A percentile compares a stretch with the other conserved stretches of the same genome.
These are phyloP conservation scores for Nerophis lumbriciformis DNA, from an alignment of 2,113 vertebrate genomes.

Conservation along the genomic window DNA sequence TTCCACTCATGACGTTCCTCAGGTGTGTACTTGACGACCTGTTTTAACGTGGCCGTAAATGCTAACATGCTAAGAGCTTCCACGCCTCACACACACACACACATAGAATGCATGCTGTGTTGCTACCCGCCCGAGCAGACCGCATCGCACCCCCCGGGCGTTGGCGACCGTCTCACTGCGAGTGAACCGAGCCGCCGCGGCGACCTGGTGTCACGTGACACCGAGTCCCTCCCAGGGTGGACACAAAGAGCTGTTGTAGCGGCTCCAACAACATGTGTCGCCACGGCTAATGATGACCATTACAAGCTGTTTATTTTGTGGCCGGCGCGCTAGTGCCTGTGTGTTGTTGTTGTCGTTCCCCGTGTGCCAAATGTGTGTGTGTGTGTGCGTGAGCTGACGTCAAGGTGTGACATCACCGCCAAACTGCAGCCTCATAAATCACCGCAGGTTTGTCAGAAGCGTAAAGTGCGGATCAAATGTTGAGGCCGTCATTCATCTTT, in stretches of 20 bases:
- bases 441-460: conserved; percentile 14
- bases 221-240: too few relatives aligned
- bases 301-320: conserved; percentile 24
- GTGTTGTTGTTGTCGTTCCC: conserved; percentile 35
- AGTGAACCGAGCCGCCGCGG: too few relatives aligned
- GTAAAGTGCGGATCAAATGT: background rate
- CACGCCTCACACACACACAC: too few relatives aligned
- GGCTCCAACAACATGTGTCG: conserved; percentile 20
- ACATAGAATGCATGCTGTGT: too few relatives aligned
- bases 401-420: conserved; percentile 37
- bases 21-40: too few relatives aligned
- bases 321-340: conserved; percentile 23
- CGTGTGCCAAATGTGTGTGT: conserved; percentile 1
- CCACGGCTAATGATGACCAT: conserved; percentile 20
- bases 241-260: conserved; percentile 10
- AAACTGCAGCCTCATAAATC: conserved; percentile 25
- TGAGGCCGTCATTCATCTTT: background rate
- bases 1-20: too few relatives aligned
- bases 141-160: too few relatives aligned
- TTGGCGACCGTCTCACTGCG: too few relatives aligned
- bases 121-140: too few relatives aligned
- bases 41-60: too few relatives aligned
- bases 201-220: too few relatives aligned
- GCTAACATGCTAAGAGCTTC: too few relatives aligned
- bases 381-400: conserved; percentile 7